phyloP scores from a whole-genome alignment of 2,113 vertebrate genomes.

The Pantherophis guttatus region DNA sequence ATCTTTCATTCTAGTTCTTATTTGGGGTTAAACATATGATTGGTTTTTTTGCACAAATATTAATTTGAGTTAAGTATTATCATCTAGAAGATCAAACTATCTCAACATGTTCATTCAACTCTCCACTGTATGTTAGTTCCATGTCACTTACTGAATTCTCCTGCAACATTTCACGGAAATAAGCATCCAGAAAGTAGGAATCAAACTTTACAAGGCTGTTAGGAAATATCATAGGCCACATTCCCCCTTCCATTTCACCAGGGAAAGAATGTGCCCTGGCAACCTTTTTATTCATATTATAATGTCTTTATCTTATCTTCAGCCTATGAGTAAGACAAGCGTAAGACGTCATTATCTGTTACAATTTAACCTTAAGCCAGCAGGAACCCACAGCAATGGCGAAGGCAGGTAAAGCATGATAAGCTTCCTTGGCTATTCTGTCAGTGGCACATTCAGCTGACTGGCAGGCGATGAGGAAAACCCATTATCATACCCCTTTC shows the following conservation, averaged over 20 bases:
- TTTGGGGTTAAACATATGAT: background rate
- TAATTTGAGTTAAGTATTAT: background rate
- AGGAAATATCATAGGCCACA: background rate
- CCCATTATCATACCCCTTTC: background rate
- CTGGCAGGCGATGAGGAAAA: background rate
- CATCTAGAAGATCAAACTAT: background rate
- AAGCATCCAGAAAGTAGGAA: background rate
- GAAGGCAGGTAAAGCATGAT: background rate
- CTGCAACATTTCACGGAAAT: background rate
- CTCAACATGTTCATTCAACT: background rate
- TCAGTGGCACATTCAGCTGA: background rate
- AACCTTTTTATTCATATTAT: background rate
- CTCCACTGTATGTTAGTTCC: background rate
- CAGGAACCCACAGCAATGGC: background rate
- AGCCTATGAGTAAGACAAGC: background rate
- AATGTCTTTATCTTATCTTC: background rate
- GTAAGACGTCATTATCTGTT: background rate
- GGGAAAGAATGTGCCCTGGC: background rate
- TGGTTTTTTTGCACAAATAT: background rate
- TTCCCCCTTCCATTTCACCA: background rate
- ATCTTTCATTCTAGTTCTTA: background rate
- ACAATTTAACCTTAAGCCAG: background rate
- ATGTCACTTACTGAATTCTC: background rate
- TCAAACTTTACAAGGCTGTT: background rate
- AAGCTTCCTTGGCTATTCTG: background rate